phyloP scores from a whole-genome alignment of 2,113 vertebrate species.

The Nothocercus nigrocapillus region DNA sequence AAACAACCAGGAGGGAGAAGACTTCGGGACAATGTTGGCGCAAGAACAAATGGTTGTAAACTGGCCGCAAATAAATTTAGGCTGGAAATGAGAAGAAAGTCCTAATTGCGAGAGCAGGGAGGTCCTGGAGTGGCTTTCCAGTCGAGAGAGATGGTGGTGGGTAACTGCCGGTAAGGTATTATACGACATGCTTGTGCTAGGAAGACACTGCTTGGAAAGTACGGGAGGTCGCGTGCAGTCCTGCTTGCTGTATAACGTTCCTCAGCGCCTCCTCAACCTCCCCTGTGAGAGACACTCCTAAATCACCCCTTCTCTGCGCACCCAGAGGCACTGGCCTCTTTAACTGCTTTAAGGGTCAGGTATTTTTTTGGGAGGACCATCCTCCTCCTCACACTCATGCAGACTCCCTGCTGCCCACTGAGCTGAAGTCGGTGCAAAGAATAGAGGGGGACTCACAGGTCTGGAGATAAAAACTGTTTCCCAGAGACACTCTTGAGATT shows the following conservation, averaged over 20 bases:
- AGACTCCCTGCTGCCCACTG: neutral
- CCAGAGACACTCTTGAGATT: neutral
- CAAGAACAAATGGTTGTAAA: neutral
- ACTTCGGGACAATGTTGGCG: neutral
- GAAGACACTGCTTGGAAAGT: neutral
- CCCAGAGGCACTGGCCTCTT: neutral
- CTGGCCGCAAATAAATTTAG: neutral
- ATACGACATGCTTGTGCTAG: neutral
- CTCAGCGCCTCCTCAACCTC: neutral
- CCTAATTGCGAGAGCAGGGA: constrained; percentile 42
- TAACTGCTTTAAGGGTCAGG: neutral
- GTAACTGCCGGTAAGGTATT: constrained; percentile 6
- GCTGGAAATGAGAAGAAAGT: constrained; percentile 14
- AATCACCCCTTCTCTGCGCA: neutral
- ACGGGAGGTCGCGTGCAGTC: neutral
- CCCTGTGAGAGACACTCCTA: neutral
- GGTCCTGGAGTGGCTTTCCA: neutral
- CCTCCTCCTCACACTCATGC: neutral
- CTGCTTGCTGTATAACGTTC: neutral
- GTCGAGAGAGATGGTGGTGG: neutral
- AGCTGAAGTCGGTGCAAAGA: neutral
- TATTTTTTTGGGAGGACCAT: neutral
- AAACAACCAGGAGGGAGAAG: neutral
- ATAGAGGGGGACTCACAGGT: neutral
- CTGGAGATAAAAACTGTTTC: neutral